Evolutionary conservation across 2,113 vertebrate genomes (phyloP).

Genomic region (Gasterosteus nipponicus): DNA sequence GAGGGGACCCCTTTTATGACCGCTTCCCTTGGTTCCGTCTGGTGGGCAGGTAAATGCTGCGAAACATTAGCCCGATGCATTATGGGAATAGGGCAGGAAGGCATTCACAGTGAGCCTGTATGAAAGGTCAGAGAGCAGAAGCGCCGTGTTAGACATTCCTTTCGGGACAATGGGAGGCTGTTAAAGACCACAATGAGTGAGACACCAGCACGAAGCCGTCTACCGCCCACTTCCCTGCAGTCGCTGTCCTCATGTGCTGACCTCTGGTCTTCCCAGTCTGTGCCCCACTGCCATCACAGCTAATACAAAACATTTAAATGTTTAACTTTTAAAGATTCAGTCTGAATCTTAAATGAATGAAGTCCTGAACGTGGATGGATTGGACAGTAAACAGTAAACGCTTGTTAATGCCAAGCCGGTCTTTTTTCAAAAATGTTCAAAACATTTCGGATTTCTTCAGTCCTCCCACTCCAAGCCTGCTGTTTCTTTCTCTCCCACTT

Average conservation of each 20-base stretch:
- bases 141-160: constrained; percentile 10
- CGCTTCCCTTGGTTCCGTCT: constrained; percentile 99
- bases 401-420: neutral
- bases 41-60: constrained; percentile 91
- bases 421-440: neutral
- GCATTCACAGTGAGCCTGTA: neutral
- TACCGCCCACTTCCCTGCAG: constrained; percentile 15
- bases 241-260: neutral
- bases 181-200: constrained; percentile 10
- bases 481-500: constrained; percentile 34
- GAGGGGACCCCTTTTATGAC: constrained; percentile 97
- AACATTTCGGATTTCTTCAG: constrained; percentile 43
- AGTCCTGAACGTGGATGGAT: neutral
- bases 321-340: neutral
- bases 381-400: neutral
- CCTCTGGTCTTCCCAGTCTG: constrained; percentile 1
- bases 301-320: neutral
- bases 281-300: neutral
- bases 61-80: neutral
- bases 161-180: constrained; percentile 22
- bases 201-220: constrained; percentile 2
- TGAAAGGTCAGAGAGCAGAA: constrained; percentile 6
- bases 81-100: neutral
- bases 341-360: constrained; percentile 1
- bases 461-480: constrained; percentile 59